Evolutionary conservation across 2,888 invertebrate genomes (phyloP).

Genomic region (Drosophila barbarae): DNA sequence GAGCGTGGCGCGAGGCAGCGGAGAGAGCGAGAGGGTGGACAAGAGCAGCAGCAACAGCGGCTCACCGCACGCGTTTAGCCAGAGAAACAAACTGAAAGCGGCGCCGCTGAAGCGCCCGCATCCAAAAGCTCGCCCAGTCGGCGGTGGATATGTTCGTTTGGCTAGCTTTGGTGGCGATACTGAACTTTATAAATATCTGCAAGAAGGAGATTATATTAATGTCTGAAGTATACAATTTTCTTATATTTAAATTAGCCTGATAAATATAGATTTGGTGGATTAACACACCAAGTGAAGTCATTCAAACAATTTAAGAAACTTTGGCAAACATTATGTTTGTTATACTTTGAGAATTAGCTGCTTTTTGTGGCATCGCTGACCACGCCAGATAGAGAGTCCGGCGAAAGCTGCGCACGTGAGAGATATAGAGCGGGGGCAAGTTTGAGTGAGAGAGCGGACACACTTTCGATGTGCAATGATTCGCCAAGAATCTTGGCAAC

Average conservation of each 20-base stretch:
- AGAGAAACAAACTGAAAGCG: constrained; percentile 52
- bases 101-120: constrained; percentile 18
- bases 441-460: constrained; percentile 18
- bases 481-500: constrained; percentile 27
- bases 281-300: background rate
- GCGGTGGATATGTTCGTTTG: background rate
- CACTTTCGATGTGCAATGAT: constrained; percentile 17
- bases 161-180: background rate
- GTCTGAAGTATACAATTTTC: background rate
- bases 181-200: background rate
- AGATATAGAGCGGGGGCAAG: constrained; percentile 15
- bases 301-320: background rate
- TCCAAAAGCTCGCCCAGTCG: constrained; percentile 49
- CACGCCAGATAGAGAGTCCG: constrained; percentile 3
- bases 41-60: constrained; percentile 37
- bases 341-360: background rate
- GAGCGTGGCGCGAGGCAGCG: background rate
- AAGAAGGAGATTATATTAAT: background rate
- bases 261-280: background rate
- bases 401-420: constrained; percentile 35
- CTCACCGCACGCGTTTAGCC: constrained; percentile 53
- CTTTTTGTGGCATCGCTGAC: background rate
- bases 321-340: background rate
- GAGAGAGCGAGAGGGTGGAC: constrained; percentile 11
- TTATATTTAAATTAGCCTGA: background rate